Base-by-base conservation (phyloP, 2,113 vertebrate genomes). In the Dasyornis broadbenti region DNA sequence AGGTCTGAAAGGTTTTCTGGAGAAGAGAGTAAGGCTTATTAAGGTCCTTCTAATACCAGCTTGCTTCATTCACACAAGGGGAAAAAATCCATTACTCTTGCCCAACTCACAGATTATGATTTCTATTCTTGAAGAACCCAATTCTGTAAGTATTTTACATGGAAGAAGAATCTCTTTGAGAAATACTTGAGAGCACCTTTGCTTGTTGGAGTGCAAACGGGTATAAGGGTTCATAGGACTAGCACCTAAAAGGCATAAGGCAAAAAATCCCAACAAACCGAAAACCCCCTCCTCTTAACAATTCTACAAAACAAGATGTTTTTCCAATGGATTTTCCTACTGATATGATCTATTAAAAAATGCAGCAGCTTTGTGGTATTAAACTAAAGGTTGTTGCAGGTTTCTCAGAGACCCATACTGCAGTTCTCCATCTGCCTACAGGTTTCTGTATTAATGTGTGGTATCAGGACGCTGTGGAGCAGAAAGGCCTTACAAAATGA, bases 271-370 rank as follows among this genome's bases (percentile, higher is more conserved):
- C 27, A 30, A 53, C 17, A 17, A 53, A 26, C 23, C 49, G n/a
- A 15, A 27, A 35, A 35, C 3, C 1, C 1, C 0, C 7, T n/a
- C 3, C 7, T 30, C 22, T 24, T 40, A 66, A 22, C 21, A 79
- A n/a, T 26, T 70, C 65, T 35, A 59, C 24, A 81, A 89, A 89
- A 24, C 12, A 23, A n/a, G 5, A 16, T 13, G 27, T 28, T 79
- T 89, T 87, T 54, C 49, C 57, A 66, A 8, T 26, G 12, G 33
- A 24, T 21, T 81, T 91, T 54, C 56, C 79, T 75, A 13, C 42
- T 65, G 54, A 49, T 54, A 35, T 5, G 14, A 17, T 90, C 9
- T 33, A 45, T 57, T 37, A 86, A 76, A n/a, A 33, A 86, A 61
- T 30, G 52, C 10, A 86, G 17, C 16, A 68, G 45, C 47, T 75